phyloP scores from a whole-genome alignment of 2,797 vertebrate species.

The Enteromius afrohamiltoni region DNA sequence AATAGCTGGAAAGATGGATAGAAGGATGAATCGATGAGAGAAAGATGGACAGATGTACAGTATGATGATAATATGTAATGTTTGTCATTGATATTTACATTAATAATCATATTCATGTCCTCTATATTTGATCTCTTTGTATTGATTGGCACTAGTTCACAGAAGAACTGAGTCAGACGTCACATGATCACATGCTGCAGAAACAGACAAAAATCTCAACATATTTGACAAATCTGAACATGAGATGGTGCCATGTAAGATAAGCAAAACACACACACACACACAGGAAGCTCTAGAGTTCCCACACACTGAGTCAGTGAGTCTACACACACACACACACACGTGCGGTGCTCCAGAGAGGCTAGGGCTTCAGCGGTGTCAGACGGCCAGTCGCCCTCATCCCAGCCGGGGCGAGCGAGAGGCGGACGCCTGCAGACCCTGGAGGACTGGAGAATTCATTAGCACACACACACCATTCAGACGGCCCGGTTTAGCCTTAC shows the following conservation, averaged over 20 bases:
- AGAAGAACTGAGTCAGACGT: neutral
- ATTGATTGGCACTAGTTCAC: neutral
- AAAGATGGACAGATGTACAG: neutral
- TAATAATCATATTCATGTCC: neutral
- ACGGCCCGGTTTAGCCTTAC: slow-evolving; percentile 17
- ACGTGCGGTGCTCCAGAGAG: slow-evolving; percentile 25
- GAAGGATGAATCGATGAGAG: neutral
- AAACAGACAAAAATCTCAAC: neutral
- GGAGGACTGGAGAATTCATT: slow-evolving; percentile 23
- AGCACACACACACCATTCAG: slow-evolving; percentile 18
- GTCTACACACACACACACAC: slow-evolving; percentile 12
- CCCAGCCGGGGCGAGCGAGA: slow-evolving; percentile 29
- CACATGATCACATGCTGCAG: neutral
- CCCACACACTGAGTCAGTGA: slow-evolving; percentile 29
- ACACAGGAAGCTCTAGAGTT: slow-evolving; percentile 24
- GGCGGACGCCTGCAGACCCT: slow-evolving; percentile 30
- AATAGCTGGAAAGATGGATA: too few relatives aligned
- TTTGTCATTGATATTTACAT: neutral
- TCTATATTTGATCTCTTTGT: neutral
- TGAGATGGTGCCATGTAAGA: slow-evolving; percentile 16
- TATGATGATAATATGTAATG: neutral
- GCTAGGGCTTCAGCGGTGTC: slow-evolving; percentile 23
- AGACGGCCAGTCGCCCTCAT: slow-evolving; percentile 44
- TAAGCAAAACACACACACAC: neutral
- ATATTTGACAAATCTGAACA: slow-evolving; percentile 23